Percentiles rank a stretch among this genome's conserved stretches.
Conservation (phyloP, 2,888 invertebrate genomes). For the Entomobrya proxima region DNA sequence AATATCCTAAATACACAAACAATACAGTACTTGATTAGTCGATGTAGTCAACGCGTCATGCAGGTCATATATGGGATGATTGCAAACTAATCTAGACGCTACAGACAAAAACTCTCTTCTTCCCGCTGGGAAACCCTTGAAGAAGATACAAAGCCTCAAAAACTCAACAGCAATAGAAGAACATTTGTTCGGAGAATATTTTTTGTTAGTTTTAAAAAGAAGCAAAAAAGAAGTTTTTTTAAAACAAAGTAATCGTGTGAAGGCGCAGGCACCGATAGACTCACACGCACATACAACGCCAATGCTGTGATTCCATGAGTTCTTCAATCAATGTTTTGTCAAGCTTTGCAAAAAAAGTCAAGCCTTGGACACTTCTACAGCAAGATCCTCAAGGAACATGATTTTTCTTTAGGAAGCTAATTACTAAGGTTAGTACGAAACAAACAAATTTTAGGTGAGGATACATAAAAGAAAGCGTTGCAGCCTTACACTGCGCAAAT, state of each 20-base stretch:
- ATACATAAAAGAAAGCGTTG: neutral
- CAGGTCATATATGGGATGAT: no score
- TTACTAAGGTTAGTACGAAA: neutral
- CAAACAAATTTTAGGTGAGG: no score
- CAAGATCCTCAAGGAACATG: neutral
- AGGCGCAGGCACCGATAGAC: conserved; percentile 2
- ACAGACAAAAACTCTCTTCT: no score
- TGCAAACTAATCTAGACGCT: no score
- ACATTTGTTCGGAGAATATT: neutral
- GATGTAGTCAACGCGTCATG: neutral
- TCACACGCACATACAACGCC: neutral
- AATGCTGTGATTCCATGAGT: conserved; percentile 7
- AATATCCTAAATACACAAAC: neutral
- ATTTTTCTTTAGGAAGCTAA: neutral
- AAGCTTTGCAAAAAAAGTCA: conserved; percentile 7
- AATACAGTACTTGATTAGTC: neutral
- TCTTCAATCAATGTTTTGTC: neutral
- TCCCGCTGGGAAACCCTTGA: neutral
- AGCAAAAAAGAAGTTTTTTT: neutral
- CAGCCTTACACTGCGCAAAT: neutral
- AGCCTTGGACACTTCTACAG: neutral
- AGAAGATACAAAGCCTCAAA: no score
- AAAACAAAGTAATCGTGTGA: neutral
- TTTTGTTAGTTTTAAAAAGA: neutral
- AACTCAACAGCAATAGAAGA: neutral